A percentile compares a stretch with the other conserved stretches of the same genome.
These are phyloP conservation scores for Amyelois transitella DNA, from an alignment of 1,140 invertebrate genomes.

Conservation along the genomic window DNA sequence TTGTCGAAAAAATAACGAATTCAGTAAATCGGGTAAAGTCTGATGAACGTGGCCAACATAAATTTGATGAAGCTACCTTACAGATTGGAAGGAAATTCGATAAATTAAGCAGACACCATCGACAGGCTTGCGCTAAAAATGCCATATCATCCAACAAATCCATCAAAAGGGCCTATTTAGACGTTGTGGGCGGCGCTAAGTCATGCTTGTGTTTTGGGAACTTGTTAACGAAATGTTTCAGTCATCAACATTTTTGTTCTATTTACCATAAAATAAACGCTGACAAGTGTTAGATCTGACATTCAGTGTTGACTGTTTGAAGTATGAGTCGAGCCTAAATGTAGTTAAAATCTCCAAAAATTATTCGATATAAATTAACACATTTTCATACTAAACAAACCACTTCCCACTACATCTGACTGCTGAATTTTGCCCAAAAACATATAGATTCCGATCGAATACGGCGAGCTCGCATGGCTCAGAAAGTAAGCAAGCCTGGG, in stretches of 20 bases:
- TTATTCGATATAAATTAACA: too few relatives aligned
- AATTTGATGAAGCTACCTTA: conserved; percentile 28
- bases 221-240: not conserved
- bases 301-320: too few relatives aligned
- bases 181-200: not conserved
- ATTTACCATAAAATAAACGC: too few relatives aligned
- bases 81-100: conserved; percentile 29
- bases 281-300: too few relatives aligned
- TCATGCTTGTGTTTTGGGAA: not conserved
- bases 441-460: too few relatives aligned
- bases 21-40: not conserved
- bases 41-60: not conserved
- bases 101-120: conserved; percentile 21
- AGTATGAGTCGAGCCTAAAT: too few relatives aligned
- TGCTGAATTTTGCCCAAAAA: too few relatives aligned
- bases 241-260: not conserved
- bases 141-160: conserved; percentile 23
- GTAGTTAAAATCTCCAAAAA: too few relatives aligned
- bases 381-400: too few relatives aligned
- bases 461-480: not conserved
- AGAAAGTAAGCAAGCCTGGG: not conserved
- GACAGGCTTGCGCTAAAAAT: conserved; percentile 20
- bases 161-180: conserved; percentile 21
- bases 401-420: too few relatives aligned
- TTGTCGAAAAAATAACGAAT: not conserved